These are phyloP conservation scores for Channa maculata DNA, from an alignment of 2,113 vertebrate species.

Conservation along the genomic window DNA sequence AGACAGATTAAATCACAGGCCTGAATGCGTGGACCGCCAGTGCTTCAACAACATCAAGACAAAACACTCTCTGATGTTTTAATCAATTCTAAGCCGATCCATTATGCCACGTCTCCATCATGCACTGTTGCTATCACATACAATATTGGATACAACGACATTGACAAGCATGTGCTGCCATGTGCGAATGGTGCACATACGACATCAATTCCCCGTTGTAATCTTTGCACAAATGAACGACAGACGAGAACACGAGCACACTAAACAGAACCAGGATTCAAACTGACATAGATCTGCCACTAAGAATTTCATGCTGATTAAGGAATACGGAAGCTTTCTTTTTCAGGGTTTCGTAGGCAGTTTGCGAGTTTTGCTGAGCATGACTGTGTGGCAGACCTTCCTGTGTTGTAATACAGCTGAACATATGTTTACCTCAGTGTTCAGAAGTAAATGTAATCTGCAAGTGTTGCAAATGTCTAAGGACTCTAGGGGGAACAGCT, in stretches of 20 bases:
- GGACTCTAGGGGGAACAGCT: conserved; percentile 69
- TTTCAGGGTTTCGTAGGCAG: conserved; percentile 13
- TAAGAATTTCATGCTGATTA: conserved; percentile 60
- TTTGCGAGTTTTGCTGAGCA: conserved; percentile 46
- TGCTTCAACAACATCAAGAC: conserved; percentile 5
- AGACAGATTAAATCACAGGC: conserved; percentile 30
- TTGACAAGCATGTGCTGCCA: conserved; percentile 38
- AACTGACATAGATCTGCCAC: conserved; percentile 47
- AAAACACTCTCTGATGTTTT: conserved; percentile 19
- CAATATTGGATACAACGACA: conserved; percentile 41
- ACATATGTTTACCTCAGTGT: conserved; percentile 75
- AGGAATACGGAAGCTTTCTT: conserved; percentile 13
- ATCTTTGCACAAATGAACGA: conserved; percentile 50
- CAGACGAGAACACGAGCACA: conserved; percentile 20
- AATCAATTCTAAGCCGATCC: conserved; percentile 13
- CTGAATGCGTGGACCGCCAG: conserved; percentile 7
- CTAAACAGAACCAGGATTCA: conserved; percentile 41
- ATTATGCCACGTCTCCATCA: conserved; percentile 25
- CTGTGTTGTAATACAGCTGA: conserved; percentile 64
- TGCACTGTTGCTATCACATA: conserved; percentile 22
- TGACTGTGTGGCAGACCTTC: conserved; percentile 40
- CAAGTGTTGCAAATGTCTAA: conserved; percentile 60
- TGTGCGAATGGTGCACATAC: conserved; percentile 2
- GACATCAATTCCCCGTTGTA: conserved; percentile 43
- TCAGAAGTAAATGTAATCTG: conserved; percentile 73